A percentile compares a stretch with the other conserved stretches of the same genome.
Evolutionary conservation across 2,888 invertebrate genomes (phyloP).

Genomic region (Silvanus unidentatus): DNA sequence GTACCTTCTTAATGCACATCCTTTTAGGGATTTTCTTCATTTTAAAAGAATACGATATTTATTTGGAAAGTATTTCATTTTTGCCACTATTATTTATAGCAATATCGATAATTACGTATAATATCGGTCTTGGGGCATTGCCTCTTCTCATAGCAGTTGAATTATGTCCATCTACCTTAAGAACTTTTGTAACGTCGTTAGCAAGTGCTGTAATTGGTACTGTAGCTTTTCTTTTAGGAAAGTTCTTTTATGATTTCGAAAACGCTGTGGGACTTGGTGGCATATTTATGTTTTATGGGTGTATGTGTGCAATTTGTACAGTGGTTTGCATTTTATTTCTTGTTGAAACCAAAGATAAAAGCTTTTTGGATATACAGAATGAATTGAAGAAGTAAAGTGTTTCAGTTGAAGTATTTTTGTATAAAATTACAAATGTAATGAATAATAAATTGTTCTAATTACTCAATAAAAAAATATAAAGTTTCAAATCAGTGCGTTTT

Average conservation of each 20-base stretch:
- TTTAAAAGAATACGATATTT: slow-evolving; percentile 46
- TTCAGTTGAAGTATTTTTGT: no score
- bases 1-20: not conserved
- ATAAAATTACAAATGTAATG: no score
- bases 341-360: slow-evolving; percentile 87
- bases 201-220: slow-evolving; percentile 59
- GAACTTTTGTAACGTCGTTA: slow-evolving; percentile 61
- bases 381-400: slow-evolving; percentile 37
- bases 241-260: no score
- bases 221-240: slow-evolving; percentile 48
- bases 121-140: slow-evolving; percentile 62
- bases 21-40: slow-evolving; percentile 56
- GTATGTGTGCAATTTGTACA: no score
- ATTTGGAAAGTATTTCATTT: slow-evolving; percentile 35
- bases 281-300: no score
- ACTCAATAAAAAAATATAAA: no score
- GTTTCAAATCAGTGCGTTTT: no score
- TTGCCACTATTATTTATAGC: slow-evolving; percentile 61
- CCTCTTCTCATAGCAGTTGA: slow-evolving; percentile 78
- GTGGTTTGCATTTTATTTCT: slow-evolving; percentile 40
- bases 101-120: slow-evolving; percentile 65
- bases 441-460: no score
- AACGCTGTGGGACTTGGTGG: no score
- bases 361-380: slow-evolving; percentile 75
- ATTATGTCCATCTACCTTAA: slow-evolving; percentile 54